phyloP scores from a whole-genome alignment of 2,797 vertebrate species.

The Manis javanica region DNA sequence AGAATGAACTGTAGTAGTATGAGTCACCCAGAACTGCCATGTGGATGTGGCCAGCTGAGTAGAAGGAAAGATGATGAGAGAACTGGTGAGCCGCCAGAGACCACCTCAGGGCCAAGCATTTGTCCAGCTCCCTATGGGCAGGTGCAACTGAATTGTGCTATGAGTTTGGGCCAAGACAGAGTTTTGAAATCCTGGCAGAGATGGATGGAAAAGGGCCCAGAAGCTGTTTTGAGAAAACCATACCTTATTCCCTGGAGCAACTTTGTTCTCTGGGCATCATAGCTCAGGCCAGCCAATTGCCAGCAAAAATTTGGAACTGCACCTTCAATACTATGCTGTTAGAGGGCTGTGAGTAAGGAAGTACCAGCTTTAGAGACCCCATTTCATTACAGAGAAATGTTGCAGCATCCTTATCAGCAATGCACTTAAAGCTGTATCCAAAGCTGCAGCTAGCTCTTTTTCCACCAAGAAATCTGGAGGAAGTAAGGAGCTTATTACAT shows the following conservation, averaged over 20 bases:
- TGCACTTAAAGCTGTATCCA: background rate
- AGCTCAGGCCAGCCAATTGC: background rate
- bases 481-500: background rate
- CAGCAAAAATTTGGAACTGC: constrained; percentile 52
- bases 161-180: constrained; percentile 10
- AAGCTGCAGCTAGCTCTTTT: constrained; percentile 33
- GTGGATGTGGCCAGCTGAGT: background rate
- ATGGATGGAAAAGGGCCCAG: constrained; percentile 40
- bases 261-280: constrained; percentile 30
- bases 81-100: background rate
- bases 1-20: background rate
- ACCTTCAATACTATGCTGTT: background rate
- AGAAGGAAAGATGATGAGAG: background rate
- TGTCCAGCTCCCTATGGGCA: background rate
- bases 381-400: constrained; percentile 49
- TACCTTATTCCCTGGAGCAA: constrained; percentile 41
- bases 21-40: constrained; percentile 21
- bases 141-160: background rate
- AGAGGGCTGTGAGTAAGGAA: background rate
- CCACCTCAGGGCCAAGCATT: background rate
- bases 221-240: constrained; percentile 12
- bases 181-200: constrained; percentile 57
- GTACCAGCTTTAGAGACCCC: background rate
- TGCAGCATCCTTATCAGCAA: background rate
- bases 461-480: constrained; percentile 48